Evolutionary conservation across 2,888 invertebrate species (phyloP).

Genomic region (Drosophila anomalipes): DNA sequence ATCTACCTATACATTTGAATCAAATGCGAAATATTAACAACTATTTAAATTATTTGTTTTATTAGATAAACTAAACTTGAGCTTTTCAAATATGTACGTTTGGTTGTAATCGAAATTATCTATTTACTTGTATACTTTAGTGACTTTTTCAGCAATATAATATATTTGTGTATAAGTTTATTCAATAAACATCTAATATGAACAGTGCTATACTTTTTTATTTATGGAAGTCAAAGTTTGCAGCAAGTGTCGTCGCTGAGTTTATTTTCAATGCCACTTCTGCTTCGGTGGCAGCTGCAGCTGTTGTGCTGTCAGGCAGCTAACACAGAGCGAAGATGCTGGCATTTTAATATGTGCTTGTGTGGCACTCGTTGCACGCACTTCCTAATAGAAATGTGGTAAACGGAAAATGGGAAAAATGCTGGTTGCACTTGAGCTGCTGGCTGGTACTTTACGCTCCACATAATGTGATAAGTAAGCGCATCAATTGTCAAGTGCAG

Average conservation of each 20-base stretch:
- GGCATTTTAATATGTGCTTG: conserved; percentile 46
- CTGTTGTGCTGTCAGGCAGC: conserved; percentile 9
- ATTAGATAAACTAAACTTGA: neutral
- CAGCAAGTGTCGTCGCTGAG: conserved; percentile 23
- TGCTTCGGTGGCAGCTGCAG: neutral
- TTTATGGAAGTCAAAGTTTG: neutral
- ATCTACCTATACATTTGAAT: too few relatives aligned
- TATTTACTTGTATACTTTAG: neutral
- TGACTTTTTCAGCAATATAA: neutral
- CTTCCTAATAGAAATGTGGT: conserved; percentile 17
- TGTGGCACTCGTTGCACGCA: conserved; percentile 41
- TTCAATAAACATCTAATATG: neutral
- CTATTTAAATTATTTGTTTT: neutral
- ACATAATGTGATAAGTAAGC: conserved; percentile 72
- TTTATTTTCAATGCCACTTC: neutral
- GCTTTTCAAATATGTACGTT: neutral
- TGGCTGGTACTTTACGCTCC: conserved; percentile 26
- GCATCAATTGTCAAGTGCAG: conserved; percentile 72
- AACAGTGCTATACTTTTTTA: neutral
- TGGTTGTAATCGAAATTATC: neutral
- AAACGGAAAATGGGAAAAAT: neutral
- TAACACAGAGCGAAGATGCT: neutral
- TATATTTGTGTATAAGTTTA: neutral
- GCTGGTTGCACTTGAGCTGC: conserved; percentile 7
- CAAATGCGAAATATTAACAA: neutral